phyloP scores from a whole-genome alignment of 1,140 invertebrate species.

The Heliconius himera region DNA sequence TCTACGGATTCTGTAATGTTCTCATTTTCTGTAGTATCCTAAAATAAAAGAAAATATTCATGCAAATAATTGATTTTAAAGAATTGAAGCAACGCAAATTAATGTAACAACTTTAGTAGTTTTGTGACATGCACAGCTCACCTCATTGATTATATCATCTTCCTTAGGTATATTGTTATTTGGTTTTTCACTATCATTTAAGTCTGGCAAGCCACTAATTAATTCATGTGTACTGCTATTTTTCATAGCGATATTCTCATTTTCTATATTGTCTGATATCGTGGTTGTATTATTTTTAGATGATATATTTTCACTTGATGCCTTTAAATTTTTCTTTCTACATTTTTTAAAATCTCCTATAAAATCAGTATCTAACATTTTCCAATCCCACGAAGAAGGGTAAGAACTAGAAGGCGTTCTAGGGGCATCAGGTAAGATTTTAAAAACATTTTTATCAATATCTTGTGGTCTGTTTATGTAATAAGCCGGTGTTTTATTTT shows the following conservation, averaged over 20 bases:
- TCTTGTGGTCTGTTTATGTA: slow-evolving; percentile 89
- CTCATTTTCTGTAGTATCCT: slow-evolving; percentile 54
- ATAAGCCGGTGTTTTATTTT: slow-evolving; percentile 90
- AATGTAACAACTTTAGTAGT: slow-evolving; percentile 54
- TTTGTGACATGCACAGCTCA: slow-evolving; percentile 62
- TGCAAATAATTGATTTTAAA: slow-evolving; percentile 68
- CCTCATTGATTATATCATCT: slow-evolving; percentile 50
- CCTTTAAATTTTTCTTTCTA: slow-evolving; percentile 68
- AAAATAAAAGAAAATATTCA: slow-evolving; percentile 75
- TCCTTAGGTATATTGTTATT: slow-evolving; percentile 44
- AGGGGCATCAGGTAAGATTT: slow-evolving; percentile 89
- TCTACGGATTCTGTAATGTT: slow-evolving; percentile 38
- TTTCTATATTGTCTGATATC: slow-evolving; percentile 63
- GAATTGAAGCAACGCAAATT: slow-evolving; percentile 68
- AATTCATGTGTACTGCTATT: slow-evolving; percentile 73
- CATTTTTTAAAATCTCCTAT: slow-evolving; percentile 71
- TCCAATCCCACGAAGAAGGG: slow-evolving; percentile 88
- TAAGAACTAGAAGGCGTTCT: slow-evolving; percentile 86
- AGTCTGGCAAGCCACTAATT: slow-evolving; percentile 70
- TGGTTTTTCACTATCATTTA: slow-evolving; percentile 66
- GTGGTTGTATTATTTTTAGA: slow-evolving; percentile 72
- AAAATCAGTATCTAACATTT: slow-evolving; percentile 82
- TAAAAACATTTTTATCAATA: slow-evolving; percentile 86
- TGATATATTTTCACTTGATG: slow-evolving; percentile 75
- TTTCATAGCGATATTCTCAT: slow-evolving; percentile 63